phyloP scores from a whole-genome alignment of 2,797 vertebrate genomes.

The Emydoidea blandingii region DNA sequence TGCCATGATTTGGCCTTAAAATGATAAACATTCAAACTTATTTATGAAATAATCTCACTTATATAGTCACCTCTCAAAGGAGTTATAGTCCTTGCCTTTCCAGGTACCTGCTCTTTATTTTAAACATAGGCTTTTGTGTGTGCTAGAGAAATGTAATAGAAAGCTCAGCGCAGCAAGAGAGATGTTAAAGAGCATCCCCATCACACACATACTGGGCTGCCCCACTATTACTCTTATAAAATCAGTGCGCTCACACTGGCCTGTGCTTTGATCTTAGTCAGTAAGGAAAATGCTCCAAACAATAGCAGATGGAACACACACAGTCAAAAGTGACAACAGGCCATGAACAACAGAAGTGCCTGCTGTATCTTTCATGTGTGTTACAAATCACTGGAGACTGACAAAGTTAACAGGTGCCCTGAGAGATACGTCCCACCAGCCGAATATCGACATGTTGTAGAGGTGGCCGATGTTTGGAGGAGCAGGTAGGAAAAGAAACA shows the following conservation, averaged over 20 bases:
- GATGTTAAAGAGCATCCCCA: not conserved
- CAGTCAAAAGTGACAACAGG: constrained; percentile 69
- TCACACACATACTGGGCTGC: fast-evolving
- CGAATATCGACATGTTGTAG: constrained; percentile 32
- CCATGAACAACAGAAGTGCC: constrained; percentile 46
- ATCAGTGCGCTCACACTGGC: not conserved
- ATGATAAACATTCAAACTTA: not conserved
- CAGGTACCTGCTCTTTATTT: not conserved
- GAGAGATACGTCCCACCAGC: constrained; percentile 45
- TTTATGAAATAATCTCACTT: not conserved
- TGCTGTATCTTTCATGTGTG: not conserved
- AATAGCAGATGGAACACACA: constrained; percentile 75
- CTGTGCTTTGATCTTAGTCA: constrained; percentile 77
- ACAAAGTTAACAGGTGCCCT: constrained; percentile 82
- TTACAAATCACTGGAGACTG: constrained; percentile 65
- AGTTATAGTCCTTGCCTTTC: not conserved
- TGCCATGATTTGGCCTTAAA: not conserved
- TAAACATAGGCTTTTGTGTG: not conserved
- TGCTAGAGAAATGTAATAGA: not conserved
- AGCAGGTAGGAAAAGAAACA: constrained; percentile 69
- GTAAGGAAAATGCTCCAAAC: constrained; percentile 54
- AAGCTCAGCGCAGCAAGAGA: not conserved
- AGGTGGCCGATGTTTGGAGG: constrained; percentile 47
- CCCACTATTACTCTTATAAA: constrained; percentile 33
- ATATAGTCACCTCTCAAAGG: not conserved